These are phyloP conservation scores for Caenorhabditis remanei DNA, from an alignment of 1,140 invertebrate genomes.

Conservation along the genomic window DNA sequence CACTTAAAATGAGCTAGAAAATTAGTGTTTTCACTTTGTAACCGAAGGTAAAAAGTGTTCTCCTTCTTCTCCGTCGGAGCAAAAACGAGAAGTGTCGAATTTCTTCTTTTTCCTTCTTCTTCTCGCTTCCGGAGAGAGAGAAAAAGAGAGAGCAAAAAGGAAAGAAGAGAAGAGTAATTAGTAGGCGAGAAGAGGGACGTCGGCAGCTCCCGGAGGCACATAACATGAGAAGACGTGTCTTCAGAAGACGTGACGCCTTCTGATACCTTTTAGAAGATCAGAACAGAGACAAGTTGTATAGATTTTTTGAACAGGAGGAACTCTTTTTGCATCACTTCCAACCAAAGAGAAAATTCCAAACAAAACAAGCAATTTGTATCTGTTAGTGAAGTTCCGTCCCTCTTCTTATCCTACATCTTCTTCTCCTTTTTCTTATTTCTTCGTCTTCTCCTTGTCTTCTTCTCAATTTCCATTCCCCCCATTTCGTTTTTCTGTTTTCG, in stretches of 20 bases:
- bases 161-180: slow-evolving; percentile 21
- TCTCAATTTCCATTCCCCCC: slow-evolving; percentile 12
- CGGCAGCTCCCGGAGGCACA: not conserved
- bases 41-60: not conserved
- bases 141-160: slow-evolving; percentile 8
- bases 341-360: not conserved
- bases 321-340: not conserved
- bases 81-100: slow-evolving; percentile 14
- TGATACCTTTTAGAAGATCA: not conserved
- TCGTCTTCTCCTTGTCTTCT: slow-evolving; percentile 18
- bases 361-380: slow-evolving; percentile 40
- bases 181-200: slow-evolving; percentile 39
- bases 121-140: not conserved
- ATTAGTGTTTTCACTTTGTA: no score
- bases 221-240: not conserved
- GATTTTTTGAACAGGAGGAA: not conserved
- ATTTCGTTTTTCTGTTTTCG: not conserved
- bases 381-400: not conserved
- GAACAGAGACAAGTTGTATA: not conserved
- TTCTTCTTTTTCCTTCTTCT: slow-evolving; percentile 19
- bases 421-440: not conserved
- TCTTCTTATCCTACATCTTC: slow-evolving; percentile 1
- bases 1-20: no score
- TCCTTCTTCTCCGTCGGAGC: not conserved
- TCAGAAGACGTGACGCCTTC: not conserved